Conservation (phyloP, 2,797 vertebrate species). For the Aselliscus stoliczkanus region DNA sequence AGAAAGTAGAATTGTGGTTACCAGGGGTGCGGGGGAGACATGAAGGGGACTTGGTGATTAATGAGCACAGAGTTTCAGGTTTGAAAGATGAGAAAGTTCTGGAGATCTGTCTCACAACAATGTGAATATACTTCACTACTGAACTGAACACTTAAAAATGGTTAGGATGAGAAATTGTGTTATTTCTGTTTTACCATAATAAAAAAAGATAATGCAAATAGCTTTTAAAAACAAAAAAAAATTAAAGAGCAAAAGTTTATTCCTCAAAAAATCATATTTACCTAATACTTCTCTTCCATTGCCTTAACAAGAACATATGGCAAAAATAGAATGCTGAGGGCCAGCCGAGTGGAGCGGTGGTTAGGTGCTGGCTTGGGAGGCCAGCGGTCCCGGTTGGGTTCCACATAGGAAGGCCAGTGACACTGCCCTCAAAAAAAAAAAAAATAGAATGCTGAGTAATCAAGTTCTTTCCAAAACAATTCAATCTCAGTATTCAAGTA, state of each 20-base stretch:
- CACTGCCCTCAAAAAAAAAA: constrained; percentile 51
- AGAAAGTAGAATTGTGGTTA: not conserved
- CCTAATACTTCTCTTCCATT: not conserved
- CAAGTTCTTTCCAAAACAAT: constrained; percentile 18
- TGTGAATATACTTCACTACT: not conserved
- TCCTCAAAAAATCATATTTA: constrained; percentile 7
- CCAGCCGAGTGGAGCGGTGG: no score
- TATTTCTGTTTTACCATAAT: not conserved
- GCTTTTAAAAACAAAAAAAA: constrained; percentile 1
- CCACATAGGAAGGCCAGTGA: no score
- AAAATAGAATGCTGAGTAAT: constrained; percentile 29
- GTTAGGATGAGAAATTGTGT: not conserved
- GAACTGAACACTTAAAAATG: not conserved
- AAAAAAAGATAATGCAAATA: not conserved
- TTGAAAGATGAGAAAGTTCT: not conserved
- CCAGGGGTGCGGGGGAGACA: not conserved
- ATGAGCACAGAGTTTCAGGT: not conserved
- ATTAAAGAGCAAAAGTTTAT: not conserved
- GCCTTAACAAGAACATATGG: not conserved
- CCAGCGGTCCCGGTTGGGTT: no score
- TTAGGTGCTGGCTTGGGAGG: no score
- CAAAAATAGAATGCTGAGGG: constrained; percentile 28
- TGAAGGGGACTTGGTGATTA: not conserved
- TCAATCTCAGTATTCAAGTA: not conserved
- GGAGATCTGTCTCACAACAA: not conserved